phyloP scores from a whole-genome alignment of 2,888 invertebrate species.

The Drosophila suboccidentalis region DNA sequence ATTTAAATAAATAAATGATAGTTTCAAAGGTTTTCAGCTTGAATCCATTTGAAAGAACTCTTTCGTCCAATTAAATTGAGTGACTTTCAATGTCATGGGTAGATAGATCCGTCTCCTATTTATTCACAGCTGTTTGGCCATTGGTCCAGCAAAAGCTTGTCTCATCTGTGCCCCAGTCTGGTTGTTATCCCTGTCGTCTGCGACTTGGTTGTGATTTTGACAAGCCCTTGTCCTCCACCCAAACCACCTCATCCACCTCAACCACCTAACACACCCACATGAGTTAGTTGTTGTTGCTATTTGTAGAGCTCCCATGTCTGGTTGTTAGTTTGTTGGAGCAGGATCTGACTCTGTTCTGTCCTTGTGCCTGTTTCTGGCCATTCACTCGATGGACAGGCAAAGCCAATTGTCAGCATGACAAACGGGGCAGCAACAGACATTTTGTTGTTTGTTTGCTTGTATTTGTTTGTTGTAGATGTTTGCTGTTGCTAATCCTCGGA shows the following conservation, averaged over 20 bases:
- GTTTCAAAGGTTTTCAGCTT: conserved; percentile 4
- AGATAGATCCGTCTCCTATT: conserved; percentile 26
- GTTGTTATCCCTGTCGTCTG: conserved; percentile 68
- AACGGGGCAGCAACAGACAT: conserved; percentile 64
- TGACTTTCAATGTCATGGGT: conserved; percentile 58
- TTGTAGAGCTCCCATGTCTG: conserved; percentile 56
- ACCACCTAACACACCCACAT: conserved; percentile 18
- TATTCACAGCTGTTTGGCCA: conserved; percentile 44
- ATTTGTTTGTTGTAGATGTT: conserved; percentile 50
- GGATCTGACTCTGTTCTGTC: conserved; percentile 24
- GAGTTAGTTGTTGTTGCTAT: conserved; percentile 35
- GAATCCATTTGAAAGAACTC: conserved; percentile 11
- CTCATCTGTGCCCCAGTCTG: conserved; percentile 56
- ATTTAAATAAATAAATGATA: background rate
- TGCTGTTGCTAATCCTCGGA: conserved; percentile 66
- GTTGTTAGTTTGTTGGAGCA: conserved; percentile 14
- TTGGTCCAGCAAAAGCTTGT: conserved; percentile 34
- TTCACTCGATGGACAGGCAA: conserved; percentile 60
- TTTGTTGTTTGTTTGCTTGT: conserved; percentile 49
- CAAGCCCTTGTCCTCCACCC: conserved; percentile 51
- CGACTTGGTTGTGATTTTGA: conserved; percentile 73
- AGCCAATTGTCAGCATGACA: conserved; percentile 80
- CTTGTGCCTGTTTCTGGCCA: conserved; percentile 39
- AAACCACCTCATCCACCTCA: conserved; percentile 9
- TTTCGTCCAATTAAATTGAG: conserved; percentile 60